A percentile compares a stretch with the other conserved stretches of the same genome.
phyloP scores from a whole-genome alignment of 2,113 vertebrate genomes.

The Capreolus pygargus region DNA sequence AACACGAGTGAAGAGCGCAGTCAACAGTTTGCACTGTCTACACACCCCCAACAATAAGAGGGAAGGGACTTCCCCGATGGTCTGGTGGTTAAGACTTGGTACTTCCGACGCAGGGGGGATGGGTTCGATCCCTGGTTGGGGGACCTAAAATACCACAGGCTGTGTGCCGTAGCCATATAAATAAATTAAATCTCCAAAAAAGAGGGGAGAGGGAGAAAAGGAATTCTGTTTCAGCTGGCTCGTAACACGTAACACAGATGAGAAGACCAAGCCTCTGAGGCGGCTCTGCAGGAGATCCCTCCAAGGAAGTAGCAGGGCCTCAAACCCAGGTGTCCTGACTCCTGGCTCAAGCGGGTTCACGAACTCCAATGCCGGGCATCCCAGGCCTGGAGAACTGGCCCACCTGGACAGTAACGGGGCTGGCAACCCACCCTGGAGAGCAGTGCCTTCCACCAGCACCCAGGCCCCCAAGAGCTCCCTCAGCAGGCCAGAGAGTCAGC shows the following conservation, averaged over 20 bases:
- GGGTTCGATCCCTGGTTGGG: not conserved
- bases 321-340: not conserved
- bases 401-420: not conserved
- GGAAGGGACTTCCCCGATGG: not conserved
- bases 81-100: not conserved
- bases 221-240: not conserved
- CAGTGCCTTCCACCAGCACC: not conserved
- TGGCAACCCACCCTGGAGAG: not conserved
- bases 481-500: not conserved
- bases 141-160: not conserved
- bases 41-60: not conserved
- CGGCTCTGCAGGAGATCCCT: not conserved
- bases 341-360: not conserved
- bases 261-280: not conserved
- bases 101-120: accelerated
- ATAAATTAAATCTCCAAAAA: not conserved
- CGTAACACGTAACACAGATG: not conserved
- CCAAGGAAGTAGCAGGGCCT: not conserved
- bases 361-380: not conserved
- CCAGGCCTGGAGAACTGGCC: not conserved
- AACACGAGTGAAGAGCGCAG: not conserved
- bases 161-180: not conserved
- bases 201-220: not conserved
- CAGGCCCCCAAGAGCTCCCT: not conserved
- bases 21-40: not conserved